Conservation (phyloP, 2,888 invertebrate genomes). For the Augiades crinisus region DNA sequence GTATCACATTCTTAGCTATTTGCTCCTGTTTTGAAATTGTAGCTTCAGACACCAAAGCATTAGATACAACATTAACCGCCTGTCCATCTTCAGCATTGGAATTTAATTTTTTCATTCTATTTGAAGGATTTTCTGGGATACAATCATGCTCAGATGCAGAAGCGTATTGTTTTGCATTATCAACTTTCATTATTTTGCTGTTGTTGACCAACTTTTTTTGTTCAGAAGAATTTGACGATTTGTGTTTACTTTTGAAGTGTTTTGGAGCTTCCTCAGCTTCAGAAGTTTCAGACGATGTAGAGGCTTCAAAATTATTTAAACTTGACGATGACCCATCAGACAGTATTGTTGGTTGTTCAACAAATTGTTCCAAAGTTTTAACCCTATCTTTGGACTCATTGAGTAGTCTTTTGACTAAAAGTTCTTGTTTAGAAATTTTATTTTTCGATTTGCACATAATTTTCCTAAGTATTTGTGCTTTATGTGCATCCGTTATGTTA, state of each 20-base stretch:
- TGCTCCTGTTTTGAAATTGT: not conserved
- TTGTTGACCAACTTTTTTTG: too few relatives aligned
- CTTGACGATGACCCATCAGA: not conserved
- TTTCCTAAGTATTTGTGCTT: slow-evolving; percentile 20
- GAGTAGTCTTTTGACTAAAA: slow-evolving; percentile 1
- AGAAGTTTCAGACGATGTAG: not conserved
- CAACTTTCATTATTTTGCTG: too few relatives aligned
- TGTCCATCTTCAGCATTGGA: not conserved
- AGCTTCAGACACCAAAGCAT: too few relatives aligned
- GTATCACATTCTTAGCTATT: too few relatives aligned
- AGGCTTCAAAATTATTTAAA: not conserved
- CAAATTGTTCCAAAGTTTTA: not conserved
- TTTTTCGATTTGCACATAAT: slow-evolving; percentile 14
- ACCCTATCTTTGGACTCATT: slow-evolving; percentile 6
- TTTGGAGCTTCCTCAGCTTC: not conserved
- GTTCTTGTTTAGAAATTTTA: slow-evolving; percentile 14
- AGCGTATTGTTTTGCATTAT: too few relatives aligned
- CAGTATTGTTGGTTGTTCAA: not conserved
- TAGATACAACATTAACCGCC: too few relatives aligned
- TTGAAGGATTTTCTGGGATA: not conserved
- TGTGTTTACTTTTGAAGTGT: not conserved
- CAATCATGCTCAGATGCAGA: not conserved
- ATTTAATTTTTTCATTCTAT: not conserved
- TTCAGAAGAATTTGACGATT: not conserved
- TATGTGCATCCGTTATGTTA: slow-evolving; percentile 17